phyloP scores from a whole-genome alignment of 2,113 vertebrate species.

The Sapajus apella region DNA sequence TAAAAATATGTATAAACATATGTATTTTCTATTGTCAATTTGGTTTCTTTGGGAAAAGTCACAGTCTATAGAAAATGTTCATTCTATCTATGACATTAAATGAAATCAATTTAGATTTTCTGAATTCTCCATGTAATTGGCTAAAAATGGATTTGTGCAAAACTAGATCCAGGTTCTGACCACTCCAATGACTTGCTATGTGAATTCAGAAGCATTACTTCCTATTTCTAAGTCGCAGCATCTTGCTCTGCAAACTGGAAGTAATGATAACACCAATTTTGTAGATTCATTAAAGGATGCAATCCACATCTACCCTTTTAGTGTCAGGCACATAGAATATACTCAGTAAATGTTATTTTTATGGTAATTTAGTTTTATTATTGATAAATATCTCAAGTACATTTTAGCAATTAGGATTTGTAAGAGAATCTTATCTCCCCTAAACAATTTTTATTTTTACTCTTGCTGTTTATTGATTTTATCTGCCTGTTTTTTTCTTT shows the following conservation, averaged over 20 bases:
- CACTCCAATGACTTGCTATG: background rate
- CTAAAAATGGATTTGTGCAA: background rate
- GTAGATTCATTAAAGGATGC: background rate
- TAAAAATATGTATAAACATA: too few relatives aligned
- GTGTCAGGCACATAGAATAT: background rate
- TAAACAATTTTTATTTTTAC: background rate
- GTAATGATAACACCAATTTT: background rate
- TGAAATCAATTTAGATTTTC: constrained; percentile 26
- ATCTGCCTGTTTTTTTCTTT: background rate
- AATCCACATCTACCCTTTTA: background rate
- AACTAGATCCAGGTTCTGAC: background rate
- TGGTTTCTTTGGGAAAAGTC: background rate
- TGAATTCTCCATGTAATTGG: background rate
- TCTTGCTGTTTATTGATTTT: background rate
- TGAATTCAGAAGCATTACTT: background rate
- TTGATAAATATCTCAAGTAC: background rate
- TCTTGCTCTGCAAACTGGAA: background rate
- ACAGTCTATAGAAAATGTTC: background rate
- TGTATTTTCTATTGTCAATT: background rate
- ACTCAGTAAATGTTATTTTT: background rate
- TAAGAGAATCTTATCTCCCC: background rate
- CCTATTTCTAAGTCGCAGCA: background rate
- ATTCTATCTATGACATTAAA: background rate
- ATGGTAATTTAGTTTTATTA: constrained; percentile 31
- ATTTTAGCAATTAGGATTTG: background rate